Evolutionary conservation across 2,888 invertebrate species (phyloP).

Genomic region (Diarsia mendica): DNA sequence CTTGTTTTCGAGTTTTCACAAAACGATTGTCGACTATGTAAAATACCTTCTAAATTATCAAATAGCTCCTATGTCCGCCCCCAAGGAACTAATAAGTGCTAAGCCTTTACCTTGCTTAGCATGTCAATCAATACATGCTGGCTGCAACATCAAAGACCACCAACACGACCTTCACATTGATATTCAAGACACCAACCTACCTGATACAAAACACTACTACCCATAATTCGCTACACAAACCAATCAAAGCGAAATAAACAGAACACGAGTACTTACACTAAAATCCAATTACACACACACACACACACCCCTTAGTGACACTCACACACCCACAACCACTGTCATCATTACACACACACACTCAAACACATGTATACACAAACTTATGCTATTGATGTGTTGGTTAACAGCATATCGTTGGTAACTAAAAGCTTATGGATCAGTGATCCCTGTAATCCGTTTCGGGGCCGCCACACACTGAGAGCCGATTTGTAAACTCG

Average conservation of each 20-base stretch:
- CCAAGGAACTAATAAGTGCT: background rate
- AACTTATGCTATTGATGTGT: conserved; percentile 35
- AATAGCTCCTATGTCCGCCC: background rate
- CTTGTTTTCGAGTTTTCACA: too few species aligned
- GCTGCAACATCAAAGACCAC: background rate
- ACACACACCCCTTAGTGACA: conserved; percentile 31
- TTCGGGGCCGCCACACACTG: conserved; percentile 58
- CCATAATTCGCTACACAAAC: conserved; percentile 37
- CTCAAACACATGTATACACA: conserved; percentile 42
- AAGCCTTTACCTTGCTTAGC: background rate
- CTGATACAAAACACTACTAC: conserved; percentile 21
- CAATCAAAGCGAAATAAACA: conserved; percentile 57
- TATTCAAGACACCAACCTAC: conserved; percentile 12
- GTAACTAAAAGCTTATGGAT: conserved; percentile 69
- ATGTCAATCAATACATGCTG: background rate
- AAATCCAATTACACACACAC: conserved; percentile 61
- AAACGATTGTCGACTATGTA: too few species aligned
- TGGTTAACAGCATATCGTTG: conserved; percentile 70
- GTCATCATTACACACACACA: conserved; percentile 17
- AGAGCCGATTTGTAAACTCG: conserved; percentile 62
- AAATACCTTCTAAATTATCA: too few species aligned
- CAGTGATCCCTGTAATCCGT: conserved; percentile 65
- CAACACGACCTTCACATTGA: background rate
- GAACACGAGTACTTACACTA: conserved; percentile 59
- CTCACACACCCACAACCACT: conserved; percentile 18